Percentiles rank a stretch among this genome's conserved stretches.
These are phyloP conservation scores for Rhegmatorhina hoffmannsi DNA, from an alignment of 2,113 vertebrate species.

Conservation along the genomic window DNA sequence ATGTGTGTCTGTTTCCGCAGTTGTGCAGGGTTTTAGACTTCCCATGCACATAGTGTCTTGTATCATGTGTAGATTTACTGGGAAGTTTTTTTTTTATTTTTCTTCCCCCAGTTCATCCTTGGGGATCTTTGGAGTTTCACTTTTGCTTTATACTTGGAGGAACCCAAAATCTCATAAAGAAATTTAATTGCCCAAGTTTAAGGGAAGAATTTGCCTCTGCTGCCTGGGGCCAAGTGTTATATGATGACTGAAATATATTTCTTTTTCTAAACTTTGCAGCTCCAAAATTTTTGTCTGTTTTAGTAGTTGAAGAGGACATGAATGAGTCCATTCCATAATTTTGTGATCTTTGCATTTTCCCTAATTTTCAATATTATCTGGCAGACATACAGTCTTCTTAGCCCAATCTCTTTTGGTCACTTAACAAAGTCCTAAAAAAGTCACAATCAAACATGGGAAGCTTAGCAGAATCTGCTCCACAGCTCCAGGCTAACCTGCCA, in stretches of 20 bases:
- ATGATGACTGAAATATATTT: background rate
- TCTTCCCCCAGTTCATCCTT: background rate
- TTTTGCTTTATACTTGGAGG: background rate
- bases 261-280: background rate
- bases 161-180: background rate
- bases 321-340: background rate
- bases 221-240: background rate
- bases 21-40: background rate
- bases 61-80: background rate
- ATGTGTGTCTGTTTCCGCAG: background rate
- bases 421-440: background rate
- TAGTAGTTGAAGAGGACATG: background rate
- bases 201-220: background rate
- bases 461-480: background rate
- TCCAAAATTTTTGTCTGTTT: background rate
- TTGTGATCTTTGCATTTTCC: background rate
- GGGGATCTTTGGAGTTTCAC: background rate
- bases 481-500: background rate
- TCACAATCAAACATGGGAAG: background rate
- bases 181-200: background rate
- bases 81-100: background rate
- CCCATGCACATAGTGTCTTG: rapidly evolving
- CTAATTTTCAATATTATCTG: background rate
- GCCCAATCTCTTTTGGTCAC: background rate
- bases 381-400: background rate